Base-by-base conservation (phyloP, 1,140 invertebrate genomes). In the Lordiphosa mommai region DNA sequence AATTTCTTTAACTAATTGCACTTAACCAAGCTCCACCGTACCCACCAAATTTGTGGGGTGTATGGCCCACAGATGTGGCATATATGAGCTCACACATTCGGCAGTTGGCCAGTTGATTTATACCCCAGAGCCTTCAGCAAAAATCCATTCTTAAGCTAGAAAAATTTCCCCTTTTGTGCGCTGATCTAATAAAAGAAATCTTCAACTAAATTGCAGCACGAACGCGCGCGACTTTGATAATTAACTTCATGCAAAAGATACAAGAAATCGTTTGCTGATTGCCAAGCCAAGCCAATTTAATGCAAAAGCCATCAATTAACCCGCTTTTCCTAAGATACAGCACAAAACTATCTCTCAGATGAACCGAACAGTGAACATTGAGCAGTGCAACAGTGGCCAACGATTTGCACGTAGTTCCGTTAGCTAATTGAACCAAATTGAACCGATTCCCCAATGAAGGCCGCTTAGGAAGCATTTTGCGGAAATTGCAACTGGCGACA, bases 291-390 rank as follows among this genome's bases (percentile, higher is more conserved):
- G 77, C 48, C 77, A 82, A 82, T 85, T 82, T 82, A 85, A 82
- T 85, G 77, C 79, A 85, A 82, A 84, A 80, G 77, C 77, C 77
- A 84, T 85, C 77, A 82, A 82, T 82, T 82, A 82, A 82, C 77
- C 77, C 59, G 77, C 77, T 84, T 82, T 82, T 82, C 59, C 64
- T 55, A 59, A 65, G 60, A 43, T 43, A 59, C 49, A 52, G 23
- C 14, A 49, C 10, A 8, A 53, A 55, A 47, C 41, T 61, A 67
- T 67, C 63, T 67, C 37, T 40, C 13, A 40, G 36, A 32, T 41
- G 44, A 48, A 57, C 63, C 36, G 61, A 44, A 32, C 14, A n/a
- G 44, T 16, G 20, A 27, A 20, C 4, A n/a, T 27, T 16, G 20
- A 27, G 10, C 4, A 16, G 29, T 33, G 44, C 27, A 47, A n/a